Evolutionary conservation across 2,888 invertebrate genomes (phyloP).

Genomic region (Auanema sp.): DNA sequence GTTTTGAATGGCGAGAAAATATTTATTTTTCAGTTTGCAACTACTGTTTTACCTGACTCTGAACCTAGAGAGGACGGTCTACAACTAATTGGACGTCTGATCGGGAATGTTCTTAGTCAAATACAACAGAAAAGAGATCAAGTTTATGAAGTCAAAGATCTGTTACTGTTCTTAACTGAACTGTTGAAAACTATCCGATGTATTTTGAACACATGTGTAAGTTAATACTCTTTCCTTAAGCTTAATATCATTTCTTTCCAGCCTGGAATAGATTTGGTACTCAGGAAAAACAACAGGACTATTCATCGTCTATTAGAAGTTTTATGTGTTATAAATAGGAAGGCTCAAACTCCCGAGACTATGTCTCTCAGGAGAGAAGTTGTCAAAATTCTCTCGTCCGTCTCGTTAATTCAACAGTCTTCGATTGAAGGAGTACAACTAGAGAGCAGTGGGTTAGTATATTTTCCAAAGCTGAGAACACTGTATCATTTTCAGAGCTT

Average conservation of each 20-base stretch:
- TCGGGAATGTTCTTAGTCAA: conserved; percentile 10
- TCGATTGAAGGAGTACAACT: conserved; percentile 10
- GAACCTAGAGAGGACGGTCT: conserved; percentile 15
- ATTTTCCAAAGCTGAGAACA: not conserved
- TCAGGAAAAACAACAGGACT: conserved; percentile 25
- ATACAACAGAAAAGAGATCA: not conserved
- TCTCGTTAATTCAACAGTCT: conserved; percentile 13
- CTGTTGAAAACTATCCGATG: conserved; percentile 34
- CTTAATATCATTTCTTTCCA: conserved; percentile 15
- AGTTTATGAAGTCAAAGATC: not conserved
- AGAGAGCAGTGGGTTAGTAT: conserved; percentile 16
- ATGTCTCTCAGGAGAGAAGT: conserved; percentile 17
- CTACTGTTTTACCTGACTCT: conserved; percentile 7
- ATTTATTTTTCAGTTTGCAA: conserved; percentile 15
- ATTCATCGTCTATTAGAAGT: conserved; percentile 32
- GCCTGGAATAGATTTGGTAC: conserved; percentile 28
- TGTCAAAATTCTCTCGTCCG: conserved; percentile 12
- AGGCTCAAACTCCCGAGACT: conserved; percentile 3
- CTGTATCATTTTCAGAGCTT: conserved; percentile 25
- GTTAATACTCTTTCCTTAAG: conserved; percentile 9
- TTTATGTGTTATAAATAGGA: conserved; percentile 26
- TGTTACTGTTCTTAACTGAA: conserved; percentile 10
- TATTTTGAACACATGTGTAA: conserved; percentile 41
- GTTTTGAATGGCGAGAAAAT: not conserved
- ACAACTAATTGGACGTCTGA: conserved; percentile 9